These are phyloP conservation scores for Zootermopsis nevadensis DNA, from an alignment of 2,888 invertebrate species.

Conservation along the genomic window DNA sequence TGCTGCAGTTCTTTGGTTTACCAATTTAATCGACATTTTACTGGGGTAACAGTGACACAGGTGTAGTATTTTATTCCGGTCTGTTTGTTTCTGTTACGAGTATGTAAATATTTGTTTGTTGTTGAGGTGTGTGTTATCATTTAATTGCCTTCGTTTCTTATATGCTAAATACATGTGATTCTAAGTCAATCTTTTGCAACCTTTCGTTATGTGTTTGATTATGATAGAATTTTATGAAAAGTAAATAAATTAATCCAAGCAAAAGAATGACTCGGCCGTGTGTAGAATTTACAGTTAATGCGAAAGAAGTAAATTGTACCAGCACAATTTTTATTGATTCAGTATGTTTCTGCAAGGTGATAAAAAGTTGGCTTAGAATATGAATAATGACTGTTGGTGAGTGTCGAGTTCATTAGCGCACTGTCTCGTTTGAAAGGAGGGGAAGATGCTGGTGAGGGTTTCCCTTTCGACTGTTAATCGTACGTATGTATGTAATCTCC, in stretches of 20 bases:
- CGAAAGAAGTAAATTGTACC: too few species aligned
- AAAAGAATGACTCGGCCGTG: too few species aligned
- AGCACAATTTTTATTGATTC: too few species aligned
- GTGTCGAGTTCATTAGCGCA: neutral
- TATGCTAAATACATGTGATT: neutral
- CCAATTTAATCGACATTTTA: too few species aligned
- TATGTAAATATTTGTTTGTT: neutral
- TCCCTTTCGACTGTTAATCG: slow-evolving; percentile 1
- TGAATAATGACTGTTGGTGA: neutral
- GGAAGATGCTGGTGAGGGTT: neutral
- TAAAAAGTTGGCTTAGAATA: neutral
- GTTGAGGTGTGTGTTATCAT: neutral
- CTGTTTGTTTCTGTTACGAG: neutral
- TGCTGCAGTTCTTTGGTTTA: too few species aligned
- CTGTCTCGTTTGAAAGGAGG: too few species aligned
- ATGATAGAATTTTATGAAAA: too few species aligned
- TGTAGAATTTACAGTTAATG: too few species aligned
- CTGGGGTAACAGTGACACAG: too few species aligned
- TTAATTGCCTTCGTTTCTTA: neutral
- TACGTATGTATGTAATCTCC: neutral
- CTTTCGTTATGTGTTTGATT: neutral
- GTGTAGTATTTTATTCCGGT: neutral
- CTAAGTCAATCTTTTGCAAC: neutral
- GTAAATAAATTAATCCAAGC: too few species aligned
- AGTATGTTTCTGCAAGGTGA: neutral